phyloP scores from a whole-genome alignment of 1,140 invertebrate genomes.

The Pararge aegeria region DNA sequence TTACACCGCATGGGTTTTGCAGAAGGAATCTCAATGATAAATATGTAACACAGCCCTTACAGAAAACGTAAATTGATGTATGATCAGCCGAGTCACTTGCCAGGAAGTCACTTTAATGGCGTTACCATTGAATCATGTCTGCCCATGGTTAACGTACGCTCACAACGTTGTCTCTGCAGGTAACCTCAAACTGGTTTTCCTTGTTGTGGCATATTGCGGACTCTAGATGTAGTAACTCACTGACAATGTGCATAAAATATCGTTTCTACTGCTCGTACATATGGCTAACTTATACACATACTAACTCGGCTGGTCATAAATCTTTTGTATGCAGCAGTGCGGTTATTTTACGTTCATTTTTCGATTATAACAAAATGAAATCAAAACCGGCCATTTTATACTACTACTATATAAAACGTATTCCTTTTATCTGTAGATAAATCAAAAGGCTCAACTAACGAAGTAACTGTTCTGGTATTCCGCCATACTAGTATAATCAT shows the following conservation, averaged over 20 bases:
- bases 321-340: background rate
- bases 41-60: background rate
- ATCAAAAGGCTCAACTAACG: constrained; percentile 30
- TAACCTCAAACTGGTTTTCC: no score
- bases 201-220: no score
- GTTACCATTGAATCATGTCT: no score
- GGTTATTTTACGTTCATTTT: constrained; percentile 5
- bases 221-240: no score
- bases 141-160: no score
- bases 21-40: no score
- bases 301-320: background rate
- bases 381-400: constrained; percentile 38
- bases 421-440: constrained; percentile 26
- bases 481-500: constrained; percentile 26
- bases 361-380: constrained; percentile 25
- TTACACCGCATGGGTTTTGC: constrained; percentile 2
- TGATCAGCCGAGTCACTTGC: background rate
- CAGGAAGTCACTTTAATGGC: no score
- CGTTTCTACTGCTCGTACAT: no score
- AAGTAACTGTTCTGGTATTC: constrained; percentile 27
- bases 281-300: no score
- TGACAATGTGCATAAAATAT: no score
- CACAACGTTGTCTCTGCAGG: no score
- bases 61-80: background rate
- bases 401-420: constrained; percentile 16